Conservation (phyloP, 2,888 invertebrate species). For the Sicus ferrugineus region DNA sequence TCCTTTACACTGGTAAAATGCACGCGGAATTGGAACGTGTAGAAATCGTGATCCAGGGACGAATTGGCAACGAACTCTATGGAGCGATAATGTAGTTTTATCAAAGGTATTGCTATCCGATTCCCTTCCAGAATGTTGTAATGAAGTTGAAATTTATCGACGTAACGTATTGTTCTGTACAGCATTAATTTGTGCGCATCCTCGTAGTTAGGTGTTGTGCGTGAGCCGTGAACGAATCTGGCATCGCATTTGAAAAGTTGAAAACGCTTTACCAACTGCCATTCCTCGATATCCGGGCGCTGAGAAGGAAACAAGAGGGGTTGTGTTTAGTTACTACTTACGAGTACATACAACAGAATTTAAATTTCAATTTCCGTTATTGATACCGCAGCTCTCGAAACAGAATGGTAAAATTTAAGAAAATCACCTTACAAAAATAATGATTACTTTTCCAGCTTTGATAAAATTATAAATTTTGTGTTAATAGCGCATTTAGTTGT, state of each 20-base stretch:
- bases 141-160: conserved; percentile 53
- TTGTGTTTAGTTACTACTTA: neutral
- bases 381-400: no score
- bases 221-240: conserved; percentile 33
- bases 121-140: conserved; percentile 52
- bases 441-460: no score
- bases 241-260: conserved; percentile 70
- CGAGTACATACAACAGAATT: neutral
- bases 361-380: neutral
- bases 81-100: conserved; percentile 56
- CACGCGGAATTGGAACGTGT: conserved; percentile 49
- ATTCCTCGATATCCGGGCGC: conserved; percentile 67
- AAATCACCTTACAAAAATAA: no score
- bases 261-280: conserved; percentile 74
- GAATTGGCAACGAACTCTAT: conserved; percentile 54
- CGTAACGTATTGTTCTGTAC: conserved; percentile 55
- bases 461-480: no score
- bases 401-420: no score
- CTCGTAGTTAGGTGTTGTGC: conserved; percentile 49
- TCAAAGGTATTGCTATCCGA: conserved; percentile 55
- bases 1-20: conserved; percentile 37
- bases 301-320: conserved; percentile 43
- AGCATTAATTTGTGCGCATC: conserved; percentile 53
- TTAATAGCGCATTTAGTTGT: neutral
- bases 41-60: conserved; percentile 46